Evolutionary conservation across 2,888 invertebrate genomes (phyloP), one percentile per base, ranked within the genome.

Genomic region (Meliscaeva auricollis): DNA sequence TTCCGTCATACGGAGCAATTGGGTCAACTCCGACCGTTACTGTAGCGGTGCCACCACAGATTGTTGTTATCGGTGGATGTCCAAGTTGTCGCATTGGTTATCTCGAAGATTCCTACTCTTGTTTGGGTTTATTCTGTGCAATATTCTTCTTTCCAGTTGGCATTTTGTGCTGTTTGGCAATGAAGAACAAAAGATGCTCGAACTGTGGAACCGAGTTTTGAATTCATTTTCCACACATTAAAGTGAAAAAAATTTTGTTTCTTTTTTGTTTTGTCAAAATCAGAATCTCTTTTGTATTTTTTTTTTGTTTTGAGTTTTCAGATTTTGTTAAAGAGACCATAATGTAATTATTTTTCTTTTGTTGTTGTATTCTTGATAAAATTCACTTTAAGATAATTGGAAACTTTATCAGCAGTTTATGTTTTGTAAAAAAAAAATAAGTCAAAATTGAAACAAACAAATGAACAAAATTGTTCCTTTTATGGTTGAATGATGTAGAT

Each of bases 41-140:
- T 62, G 93, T 96, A 26, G 94, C 95, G 76, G 94, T 96, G 87
- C 94, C 95, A 64, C 95, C 95, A 3, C 95, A 96, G 85, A 96
- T 97, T 44, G 95, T 97, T 84, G 93, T 97, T 0, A 95, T 98
- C 0, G 97, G 97, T 0, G 97, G 96, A 2, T 98, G 98, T 91
- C 98, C 98, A 1, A 96, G 96, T 1, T 98, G 98, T 90, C 94
- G 97, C 88, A 96, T 97, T 79, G 98, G 98, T 15, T 94, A 96
- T 30, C 93, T 98, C 50, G 97, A 97, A 92, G 97, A 97, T 89
- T 96, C 97, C 90, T 98, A 96, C 91, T 96, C 97, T 0, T 96
- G 96, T 89, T 93, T 96, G 54, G 98, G 97, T 75, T 93, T 98
- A 13, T 93, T 96, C 73, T 97, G 97, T 92, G 91, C 91, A 20